phyloP scores from a whole-genome alignment of 2,888 invertebrate species.

The Zhengitettix transpicula region DNA sequence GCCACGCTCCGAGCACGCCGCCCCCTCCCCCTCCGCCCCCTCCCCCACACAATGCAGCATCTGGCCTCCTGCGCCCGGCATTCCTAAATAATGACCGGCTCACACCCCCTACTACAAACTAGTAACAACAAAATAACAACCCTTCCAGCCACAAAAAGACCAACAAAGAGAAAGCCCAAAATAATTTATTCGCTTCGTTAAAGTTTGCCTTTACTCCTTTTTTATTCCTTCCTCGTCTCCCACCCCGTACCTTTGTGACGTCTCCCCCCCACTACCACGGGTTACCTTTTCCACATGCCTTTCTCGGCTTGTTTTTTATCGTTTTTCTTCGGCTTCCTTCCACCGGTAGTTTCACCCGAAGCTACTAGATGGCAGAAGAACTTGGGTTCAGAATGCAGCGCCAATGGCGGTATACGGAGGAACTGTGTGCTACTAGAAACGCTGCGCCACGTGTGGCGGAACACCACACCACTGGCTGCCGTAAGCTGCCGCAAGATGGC shows the following conservation, averaged over 20 bases:
- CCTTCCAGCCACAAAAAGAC: background rate
- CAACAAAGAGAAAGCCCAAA: background rate
- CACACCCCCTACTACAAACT: background rate
- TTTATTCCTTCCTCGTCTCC: background rate
- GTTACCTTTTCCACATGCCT: background rate
- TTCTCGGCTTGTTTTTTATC: background rate
- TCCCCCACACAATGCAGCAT: too few species aligned
- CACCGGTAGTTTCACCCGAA: background rate
- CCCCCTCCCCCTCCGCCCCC: too few species aligned
- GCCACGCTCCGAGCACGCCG: background rate
- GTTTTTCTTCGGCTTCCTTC: background rate
- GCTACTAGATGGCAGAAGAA: background rate
- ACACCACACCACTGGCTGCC: too few species aligned
- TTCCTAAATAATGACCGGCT: background rate
- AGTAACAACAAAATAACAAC: background rate
- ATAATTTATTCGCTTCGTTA: background rate
- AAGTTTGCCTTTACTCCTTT: background rate
- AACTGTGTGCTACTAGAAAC: background rate
- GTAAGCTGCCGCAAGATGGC: too few species aligned
- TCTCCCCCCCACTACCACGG: background rate
- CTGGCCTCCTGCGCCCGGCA: background rate
- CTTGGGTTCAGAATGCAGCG: background rate
- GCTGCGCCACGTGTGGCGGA: background rate
- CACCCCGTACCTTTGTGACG: background rate
- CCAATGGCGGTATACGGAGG: background rate